Percentiles rank a stretch among this genome's conserved stretches.
Evolutionary conservation across 1,140 invertebrate species (phyloP).

Genomic region (Pseudomyrmex pallidus): DNA sequence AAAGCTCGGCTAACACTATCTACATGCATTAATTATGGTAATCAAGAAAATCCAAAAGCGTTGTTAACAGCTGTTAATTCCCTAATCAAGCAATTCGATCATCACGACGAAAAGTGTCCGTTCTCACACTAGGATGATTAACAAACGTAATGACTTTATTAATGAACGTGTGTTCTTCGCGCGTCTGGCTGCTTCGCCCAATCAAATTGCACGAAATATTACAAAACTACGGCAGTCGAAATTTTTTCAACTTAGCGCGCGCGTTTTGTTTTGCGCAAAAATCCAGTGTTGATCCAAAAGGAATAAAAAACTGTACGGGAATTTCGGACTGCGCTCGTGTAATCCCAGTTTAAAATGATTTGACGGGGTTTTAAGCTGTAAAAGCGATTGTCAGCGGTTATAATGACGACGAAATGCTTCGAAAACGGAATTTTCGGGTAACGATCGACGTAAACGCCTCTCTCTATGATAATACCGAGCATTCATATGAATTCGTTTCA

Average conservation of each 20-base stretch:
- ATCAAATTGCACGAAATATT: slow-evolving; percentile 18
- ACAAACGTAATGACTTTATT: slow-evolving; percentile 40
- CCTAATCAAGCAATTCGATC: neutral
- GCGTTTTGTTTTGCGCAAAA: neutral
- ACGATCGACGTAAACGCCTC: slow-evolving; percentile 11
- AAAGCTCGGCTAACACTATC: neutral
- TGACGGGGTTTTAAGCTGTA: neutral
- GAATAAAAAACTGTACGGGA: slow-evolving; percentile 9
- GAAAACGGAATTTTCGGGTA: neutral
- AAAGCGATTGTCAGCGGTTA: slow-evolving; percentile 19
- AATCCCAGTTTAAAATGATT: slow-evolving; percentile 10
- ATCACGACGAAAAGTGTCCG: neutral
- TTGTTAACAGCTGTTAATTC: neutral
- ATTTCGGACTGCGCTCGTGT: slow-evolving; percentile 15
- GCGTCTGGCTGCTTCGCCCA: neutral
- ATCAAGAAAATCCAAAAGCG: slow-evolving; percentile 17
- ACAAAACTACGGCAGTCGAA: neutral
- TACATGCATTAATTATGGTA: slow-evolving; percentile 17
- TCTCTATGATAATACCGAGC: neutral
- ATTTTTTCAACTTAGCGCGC: neutral
- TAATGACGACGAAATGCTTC: neutral
- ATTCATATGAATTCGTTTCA: slow-evolving; percentile 17
- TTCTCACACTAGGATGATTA: slow-evolving; percentile 29
- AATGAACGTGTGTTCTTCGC: neutral
- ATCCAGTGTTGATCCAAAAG: neutral